These are phyloP conservation scores for Rhineura floridana DNA, from an alignment of 2,113 vertebrate species.

Conservation along the genomic window DNA sequence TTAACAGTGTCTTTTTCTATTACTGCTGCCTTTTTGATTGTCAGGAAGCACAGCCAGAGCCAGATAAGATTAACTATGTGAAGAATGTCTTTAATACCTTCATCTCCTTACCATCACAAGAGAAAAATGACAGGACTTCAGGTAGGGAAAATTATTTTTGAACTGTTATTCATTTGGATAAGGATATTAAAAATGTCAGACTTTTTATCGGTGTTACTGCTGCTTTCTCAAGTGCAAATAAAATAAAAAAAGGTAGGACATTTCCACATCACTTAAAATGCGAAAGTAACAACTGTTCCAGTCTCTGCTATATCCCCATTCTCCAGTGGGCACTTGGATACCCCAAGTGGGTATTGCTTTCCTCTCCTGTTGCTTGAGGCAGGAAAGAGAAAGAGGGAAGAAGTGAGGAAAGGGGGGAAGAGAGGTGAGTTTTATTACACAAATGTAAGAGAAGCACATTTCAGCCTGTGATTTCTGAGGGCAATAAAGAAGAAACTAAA, in stretches of 20 bases:
- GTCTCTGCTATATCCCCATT: neutral
- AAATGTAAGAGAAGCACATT: neutral
- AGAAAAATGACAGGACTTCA: constrained; percentile 34
- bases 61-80: constrained; percentile 36
- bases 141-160: constrained; percentile 56
- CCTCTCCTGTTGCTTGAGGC: too few species aligned
- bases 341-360: too few species aligned
- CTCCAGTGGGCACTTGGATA: too few species aligned
- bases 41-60: constrained; percentile 14
- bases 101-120: neutral
- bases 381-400: too few species aligned
- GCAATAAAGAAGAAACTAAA: neutral
- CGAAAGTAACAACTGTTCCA: neutral
- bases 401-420: neutral
- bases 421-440: too few species aligned
- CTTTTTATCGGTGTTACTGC: constrained; percentile 26
- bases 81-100: neutral
- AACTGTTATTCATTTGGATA: neutral
- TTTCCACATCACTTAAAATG: neutral
- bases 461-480: neutral
- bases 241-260: too few species aligned
- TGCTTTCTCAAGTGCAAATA: constrained; percentile 30
- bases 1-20: constrained; percentile 1
- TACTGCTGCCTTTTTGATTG: constrained; percentile 11
- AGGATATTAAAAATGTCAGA: neutral